Conservation (phyloP, 2,113 vertebrate species). For the Dipodomys stephensi region DNA sequence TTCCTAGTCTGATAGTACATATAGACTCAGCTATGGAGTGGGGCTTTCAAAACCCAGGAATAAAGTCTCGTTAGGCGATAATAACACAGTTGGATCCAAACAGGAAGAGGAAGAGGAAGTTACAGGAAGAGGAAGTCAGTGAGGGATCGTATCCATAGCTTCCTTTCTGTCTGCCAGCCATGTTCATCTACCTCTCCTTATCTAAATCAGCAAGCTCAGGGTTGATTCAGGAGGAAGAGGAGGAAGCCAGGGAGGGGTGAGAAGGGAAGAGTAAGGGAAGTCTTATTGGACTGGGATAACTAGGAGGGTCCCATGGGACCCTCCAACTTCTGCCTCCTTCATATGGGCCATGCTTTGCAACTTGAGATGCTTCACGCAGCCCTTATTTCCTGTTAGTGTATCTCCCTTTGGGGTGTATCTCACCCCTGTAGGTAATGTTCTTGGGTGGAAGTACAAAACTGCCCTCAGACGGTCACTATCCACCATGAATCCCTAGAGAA, state of each 20-base stretch:
- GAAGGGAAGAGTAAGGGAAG: neutral
- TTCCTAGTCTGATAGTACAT: neutral
- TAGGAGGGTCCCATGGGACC: accelerated
- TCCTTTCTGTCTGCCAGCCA: neutral
- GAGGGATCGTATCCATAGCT: neutral
- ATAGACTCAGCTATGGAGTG: neutral
- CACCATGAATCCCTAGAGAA: neutral
- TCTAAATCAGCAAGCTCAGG: neutral
- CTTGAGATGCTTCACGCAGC: neutral
- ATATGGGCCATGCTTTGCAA: neutral
- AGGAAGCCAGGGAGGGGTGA: no score
- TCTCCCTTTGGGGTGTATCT: neutral
- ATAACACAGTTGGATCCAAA: neutral
- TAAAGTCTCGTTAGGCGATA: neutral
- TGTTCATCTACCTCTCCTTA: neutral
- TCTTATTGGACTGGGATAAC: neutral
- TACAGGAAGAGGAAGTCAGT: neutral
- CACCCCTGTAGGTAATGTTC: neutral
- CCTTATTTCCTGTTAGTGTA: neutral
- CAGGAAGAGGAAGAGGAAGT: neutral
- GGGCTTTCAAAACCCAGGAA: no score
- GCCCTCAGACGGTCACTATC: no score
- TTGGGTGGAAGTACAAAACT: neutral
- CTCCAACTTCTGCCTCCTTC: neutral
- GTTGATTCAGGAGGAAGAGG: neutral